These are phyloP conservation scores for Pampus argenteus DNA, from an alignment of 2,797 vertebrate species.

Conservation along the genomic window DNA sequence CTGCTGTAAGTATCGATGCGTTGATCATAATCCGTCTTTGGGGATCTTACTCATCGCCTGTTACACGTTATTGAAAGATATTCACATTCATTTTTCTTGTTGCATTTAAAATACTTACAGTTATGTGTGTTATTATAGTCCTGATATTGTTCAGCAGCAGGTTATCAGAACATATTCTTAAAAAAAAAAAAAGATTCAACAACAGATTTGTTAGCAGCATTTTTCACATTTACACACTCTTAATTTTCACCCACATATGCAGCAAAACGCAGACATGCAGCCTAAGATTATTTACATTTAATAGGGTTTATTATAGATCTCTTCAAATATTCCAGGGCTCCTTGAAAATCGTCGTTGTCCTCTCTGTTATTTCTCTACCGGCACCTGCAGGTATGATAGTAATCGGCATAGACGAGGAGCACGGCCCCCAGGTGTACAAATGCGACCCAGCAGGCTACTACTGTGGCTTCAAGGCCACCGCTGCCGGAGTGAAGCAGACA, in stretches of 20 bases:
- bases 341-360: no score
- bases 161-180: no score
- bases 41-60: background rate
- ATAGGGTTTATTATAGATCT: no score
- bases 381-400: slow-evolving; percentile 94
- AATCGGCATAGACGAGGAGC: slow-evolving; percentile 94
- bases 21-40: background rate
- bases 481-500: slow-evolving; percentile 98
- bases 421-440: slow-evolving; percentile 96
- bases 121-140: background rate
- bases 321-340: no score
- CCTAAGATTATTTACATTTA: no score
- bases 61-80: background rate
- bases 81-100: background rate
- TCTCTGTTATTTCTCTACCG: background rate
- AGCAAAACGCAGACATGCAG: no score
- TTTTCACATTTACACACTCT: no score
- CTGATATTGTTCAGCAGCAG: background rate
- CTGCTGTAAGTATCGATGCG: slow-evolving; percentile 89
- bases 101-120: background rate
- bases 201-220: no score
- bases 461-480: slow-evolving; percentile 98
- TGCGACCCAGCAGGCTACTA: slow-evolving; percentile 98
- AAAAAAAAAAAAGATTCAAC: no score
- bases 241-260: no score